Evolutionary conservation across 2,888 invertebrate species (phyloP), one percentile per base, ranked within the genome.

Genomic region (Aleiodes testaceus): DNA sequence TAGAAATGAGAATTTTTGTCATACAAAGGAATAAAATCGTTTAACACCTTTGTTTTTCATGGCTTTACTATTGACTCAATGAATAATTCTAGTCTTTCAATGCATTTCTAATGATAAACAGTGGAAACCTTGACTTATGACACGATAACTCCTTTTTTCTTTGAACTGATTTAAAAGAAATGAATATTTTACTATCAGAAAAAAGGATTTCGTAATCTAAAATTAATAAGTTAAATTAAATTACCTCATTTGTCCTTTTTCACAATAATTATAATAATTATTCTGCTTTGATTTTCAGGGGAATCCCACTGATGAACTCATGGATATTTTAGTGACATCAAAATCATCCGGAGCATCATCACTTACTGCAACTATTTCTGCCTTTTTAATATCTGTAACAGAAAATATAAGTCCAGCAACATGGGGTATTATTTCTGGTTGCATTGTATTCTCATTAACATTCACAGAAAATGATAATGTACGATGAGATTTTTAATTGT

Each of bases 391-490:
- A 5, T 5, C 20, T 63, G 22, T 47, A 1, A n/a, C 55, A 16
- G 47, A 72, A 47, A 70, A 68, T 14, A 47, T 75, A n/a, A 74
- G 74, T 36, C 77, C 77, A 61, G 75, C 77, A 20, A 65, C 73
- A 3, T 20, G 72, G 16, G 77, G 77, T 9, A 76, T 76, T 42
- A 63, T 75, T 6, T 69, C 72, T 18, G 77, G 77, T 9, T 77
- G 73, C 53, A 55, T 77, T 20, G 77, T 73, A 12, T 77, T 77
- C 65, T 65, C 75, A 22, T 49, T 76, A 55, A 76, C 76, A 4
- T 77, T 76, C 16, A 75, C 77, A 20, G 76, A 76, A 53, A 74
- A 75, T 11, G 69, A 73, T 52, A 69, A 73, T 63, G 73, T 73
- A 20, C 70, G 9, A 72, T 66, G 20, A 44, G 1, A 36, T 9